These are phyloP conservation scores for Cheilosia pagana DNA, from an alignment of 2,888 invertebrate genomes.

Conservation along the genomic window DNA sequence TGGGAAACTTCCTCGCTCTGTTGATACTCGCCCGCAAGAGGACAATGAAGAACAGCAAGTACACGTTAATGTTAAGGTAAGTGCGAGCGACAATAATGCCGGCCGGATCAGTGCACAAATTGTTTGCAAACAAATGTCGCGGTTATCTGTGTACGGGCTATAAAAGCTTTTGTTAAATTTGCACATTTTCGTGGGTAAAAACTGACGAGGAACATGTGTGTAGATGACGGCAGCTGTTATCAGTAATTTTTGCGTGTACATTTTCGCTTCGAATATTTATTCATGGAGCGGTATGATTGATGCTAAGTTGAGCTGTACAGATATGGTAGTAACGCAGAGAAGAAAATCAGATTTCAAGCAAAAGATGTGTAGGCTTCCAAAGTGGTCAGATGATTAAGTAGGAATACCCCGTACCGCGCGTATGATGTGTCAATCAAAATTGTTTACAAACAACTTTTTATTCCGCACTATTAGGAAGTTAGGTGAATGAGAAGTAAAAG, in stretches of 20 bases:
- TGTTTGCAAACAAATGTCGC: constrained; percentile 3
- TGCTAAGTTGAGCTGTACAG: neutral
- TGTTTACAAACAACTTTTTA: constrained; percentile 22
- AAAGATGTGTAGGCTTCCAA: constrained; percentile 10
- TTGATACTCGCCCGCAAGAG: constrained; percentile 89
- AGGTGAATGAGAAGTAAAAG: too few relatives aligned
- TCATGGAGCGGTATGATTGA: neutral
- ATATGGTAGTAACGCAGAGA: neutral
- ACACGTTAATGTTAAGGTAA: constrained; percentile 87
- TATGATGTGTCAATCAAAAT: neutral
- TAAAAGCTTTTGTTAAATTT: neutral
- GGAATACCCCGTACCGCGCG: neutral
- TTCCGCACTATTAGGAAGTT: too few relatives aligned
- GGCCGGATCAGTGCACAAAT: neutral
- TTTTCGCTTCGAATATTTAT: neutral
- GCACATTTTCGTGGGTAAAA: constrained; percentile 13
- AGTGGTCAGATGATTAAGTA: constrained; percentile 1
- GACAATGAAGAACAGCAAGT: constrained; percentile 90
- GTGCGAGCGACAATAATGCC: constrained; percentile 3
- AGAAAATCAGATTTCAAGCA: neutral
- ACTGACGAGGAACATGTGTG: constrained; percentile 23
- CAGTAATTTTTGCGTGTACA: constrained; percentile 17
- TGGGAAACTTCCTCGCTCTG: constrained; percentile 91
- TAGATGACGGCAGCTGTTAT: constrained; percentile 39
- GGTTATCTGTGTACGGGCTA: neutral